phyloP scores from a whole-genome alignment of 2,888 invertebrate species.

The Drosophila subsilvestris region DNA sequence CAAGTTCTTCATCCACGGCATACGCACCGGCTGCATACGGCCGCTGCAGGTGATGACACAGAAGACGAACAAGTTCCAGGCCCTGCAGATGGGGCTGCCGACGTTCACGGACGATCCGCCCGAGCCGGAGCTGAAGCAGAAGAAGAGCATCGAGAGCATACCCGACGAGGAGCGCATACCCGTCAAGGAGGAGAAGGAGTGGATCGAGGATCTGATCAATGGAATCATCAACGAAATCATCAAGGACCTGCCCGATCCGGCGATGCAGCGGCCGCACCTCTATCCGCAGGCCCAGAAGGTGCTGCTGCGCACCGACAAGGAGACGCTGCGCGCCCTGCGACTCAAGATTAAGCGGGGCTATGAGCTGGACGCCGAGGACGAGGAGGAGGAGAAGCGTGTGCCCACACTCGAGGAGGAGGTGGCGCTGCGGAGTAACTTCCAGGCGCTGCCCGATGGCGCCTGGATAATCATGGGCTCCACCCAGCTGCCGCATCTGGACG shows the following conservation, averaged over 20 bases:
- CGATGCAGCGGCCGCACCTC: constrained; percentile 45
- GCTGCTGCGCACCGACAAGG: constrained; percentile 76
- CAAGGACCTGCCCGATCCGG: constrained; percentile 53
- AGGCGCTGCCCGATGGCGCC: constrained; percentile 86
- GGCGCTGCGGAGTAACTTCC: constrained; percentile 86
- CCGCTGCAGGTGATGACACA: constrained; percentile 68
- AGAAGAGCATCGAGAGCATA: constrained; percentile 79
- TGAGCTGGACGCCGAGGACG: constrained; percentile 83
- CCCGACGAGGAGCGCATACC: constrained; percentile 72
- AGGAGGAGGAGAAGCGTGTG: constrained; percentile 80
- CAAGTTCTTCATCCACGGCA: constrained; percentile 86
- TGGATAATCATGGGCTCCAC: constrained; percentile 86
- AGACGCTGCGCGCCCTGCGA: constrained; percentile 74
- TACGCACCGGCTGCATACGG: constrained; percentile 84
- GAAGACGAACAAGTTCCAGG: constrained; percentile 68
- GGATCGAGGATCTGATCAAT: constrained; percentile 66
- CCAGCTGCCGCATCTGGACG: constrained; percentile 83
- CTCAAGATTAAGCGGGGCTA: constrained; percentile 74
- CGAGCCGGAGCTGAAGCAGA: constrained; percentile 41
- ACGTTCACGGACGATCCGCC: constrained; percentile 56
- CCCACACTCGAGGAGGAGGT: constrained; percentile 85
- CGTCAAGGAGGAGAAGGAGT: constrained; percentile 63
- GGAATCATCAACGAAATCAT: constrained; percentile 71
- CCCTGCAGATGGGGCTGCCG: constrained; percentile 71
- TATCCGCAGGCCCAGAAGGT: constrained; percentile 77